Percentiles rank a stretch among this genome's conserved stretches.
Evolutionary conservation across 1,140 invertebrate species (phyloP).

Genomic region (Neelides sp.): DNA sequence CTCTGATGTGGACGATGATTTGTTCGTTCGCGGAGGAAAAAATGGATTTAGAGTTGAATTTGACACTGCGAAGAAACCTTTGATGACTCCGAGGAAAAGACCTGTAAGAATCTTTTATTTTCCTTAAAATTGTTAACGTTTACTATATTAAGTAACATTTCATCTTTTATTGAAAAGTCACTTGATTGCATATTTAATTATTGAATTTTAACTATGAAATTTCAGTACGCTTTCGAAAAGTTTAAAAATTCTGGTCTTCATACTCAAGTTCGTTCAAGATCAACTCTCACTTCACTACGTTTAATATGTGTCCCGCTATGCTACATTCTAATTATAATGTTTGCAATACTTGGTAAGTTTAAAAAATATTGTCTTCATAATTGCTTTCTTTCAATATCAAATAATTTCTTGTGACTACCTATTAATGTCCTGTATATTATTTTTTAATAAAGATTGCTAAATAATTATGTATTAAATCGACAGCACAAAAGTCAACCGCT

Average conservation of each 20-base stretch:
- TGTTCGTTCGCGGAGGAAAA: constrained; percentile 53
- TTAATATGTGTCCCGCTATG: constrained; percentile 32
- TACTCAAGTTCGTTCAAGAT: constrained; percentile 30
- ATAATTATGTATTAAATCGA: no score
- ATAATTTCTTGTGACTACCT: no score
- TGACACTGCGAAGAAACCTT: constrained; percentile 54
- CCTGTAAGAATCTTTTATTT: constrained; percentile 30
- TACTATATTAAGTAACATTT: constrained; percentile 13
- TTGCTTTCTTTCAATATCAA: no score
- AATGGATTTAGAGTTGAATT: constrained; percentile 44
- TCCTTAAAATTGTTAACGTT: constrained; percentile 2
- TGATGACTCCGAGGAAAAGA: constrained; percentile 56
- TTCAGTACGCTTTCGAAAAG: constrained; percentile 23
- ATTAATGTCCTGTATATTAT: no score
- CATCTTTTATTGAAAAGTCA: constrained; percentile 14
- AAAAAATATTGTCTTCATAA: no score
- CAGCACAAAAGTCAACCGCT: no score
- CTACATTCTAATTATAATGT: constrained; percentile 30
- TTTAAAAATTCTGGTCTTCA: constrained; percentile 27
- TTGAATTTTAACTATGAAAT: not conserved
- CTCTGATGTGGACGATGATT: constrained; percentile 57
- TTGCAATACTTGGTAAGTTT: constrained; percentile 30
- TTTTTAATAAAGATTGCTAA: no score
- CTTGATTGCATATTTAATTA: not conserved
- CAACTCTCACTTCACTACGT: constrained; percentile 18